Conservation (phyloP, 2,888 invertebrate species). For the Ophion costatus region DNA sequence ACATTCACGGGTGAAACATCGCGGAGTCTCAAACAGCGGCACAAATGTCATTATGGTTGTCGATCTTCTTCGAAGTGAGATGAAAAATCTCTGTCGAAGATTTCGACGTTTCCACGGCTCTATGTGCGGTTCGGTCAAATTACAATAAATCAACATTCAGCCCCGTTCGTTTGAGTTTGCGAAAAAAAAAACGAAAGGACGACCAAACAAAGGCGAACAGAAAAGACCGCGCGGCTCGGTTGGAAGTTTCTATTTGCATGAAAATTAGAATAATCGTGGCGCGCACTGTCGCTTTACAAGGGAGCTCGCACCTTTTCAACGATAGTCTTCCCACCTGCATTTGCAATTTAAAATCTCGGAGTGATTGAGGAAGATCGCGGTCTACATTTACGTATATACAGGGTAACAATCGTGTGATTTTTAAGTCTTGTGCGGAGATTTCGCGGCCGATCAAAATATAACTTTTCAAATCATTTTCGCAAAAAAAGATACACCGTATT, state of each 20-base stretch:
- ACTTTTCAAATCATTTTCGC: too few species aligned
- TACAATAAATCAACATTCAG: constrained; percentile 53
- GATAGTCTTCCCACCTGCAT: neutral
- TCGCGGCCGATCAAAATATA: too few species aligned
- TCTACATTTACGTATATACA: neutral
- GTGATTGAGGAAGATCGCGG: constrained; percentile 3
- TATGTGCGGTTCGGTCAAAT: constrained; percentile 7
- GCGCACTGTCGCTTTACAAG: neutral
- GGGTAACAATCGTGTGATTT: too few species aligned
- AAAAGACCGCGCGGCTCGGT: neutral
- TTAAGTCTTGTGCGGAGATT: too few species aligned
- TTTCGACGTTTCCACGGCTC: constrained; percentile 1
- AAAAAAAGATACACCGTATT: too few species aligned
- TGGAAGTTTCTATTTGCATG: constrained; percentile 22
- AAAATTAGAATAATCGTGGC: constrained; percentile 31
- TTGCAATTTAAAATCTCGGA: constrained; percentile 32
- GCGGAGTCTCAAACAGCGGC: too few species aligned
- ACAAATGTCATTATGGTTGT: too few species aligned
- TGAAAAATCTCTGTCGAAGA: neutral
- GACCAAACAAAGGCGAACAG: too few species aligned
- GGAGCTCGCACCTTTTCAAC: constrained; percentile 4
- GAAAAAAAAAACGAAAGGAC: neutral
- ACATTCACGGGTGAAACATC: too few species aligned
- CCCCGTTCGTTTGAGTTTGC: neutral
- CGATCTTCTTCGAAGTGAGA: neutral